A percentile compares a stretch with the other conserved stretches of the same genome.
phyloP scores from a whole-genome alignment of 2,113 vertebrate species.

The Antigone vipio region DNA sequence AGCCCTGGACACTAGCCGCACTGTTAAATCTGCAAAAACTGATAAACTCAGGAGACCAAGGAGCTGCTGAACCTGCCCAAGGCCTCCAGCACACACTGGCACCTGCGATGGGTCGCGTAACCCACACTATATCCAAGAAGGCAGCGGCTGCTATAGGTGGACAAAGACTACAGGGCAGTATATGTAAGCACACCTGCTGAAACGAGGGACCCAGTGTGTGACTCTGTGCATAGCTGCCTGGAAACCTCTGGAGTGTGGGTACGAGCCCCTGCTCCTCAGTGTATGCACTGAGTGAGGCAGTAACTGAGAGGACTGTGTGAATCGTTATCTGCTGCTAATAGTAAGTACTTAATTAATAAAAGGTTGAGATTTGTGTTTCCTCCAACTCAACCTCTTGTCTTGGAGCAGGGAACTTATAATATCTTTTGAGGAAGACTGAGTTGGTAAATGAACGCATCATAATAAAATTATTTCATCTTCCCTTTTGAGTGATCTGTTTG shows the following conservation, averaged over 20 bases:
- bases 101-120: accelerated
- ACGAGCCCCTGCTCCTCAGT: not conserved
- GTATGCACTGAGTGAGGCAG: not conserved
- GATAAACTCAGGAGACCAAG: not conserved
- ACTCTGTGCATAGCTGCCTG: not conserved
- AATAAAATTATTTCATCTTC: not conserved
- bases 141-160: accelerated
- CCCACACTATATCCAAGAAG: not conserved
- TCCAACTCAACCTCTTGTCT: not conserved
- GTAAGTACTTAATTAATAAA: not conserved
- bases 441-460: accelerated
- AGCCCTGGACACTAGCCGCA: not conserved
- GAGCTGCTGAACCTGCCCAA: not conserved
- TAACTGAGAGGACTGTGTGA: not conserved
- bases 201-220: accelerated
- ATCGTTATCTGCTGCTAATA: not conserved
- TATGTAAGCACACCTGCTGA: not conserved
- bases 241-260: not conserved
- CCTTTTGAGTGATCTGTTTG: not conserved
- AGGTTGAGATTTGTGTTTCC: not conserved
- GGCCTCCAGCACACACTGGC: not conserved
- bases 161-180: not conserved
- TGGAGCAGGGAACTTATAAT: not conserved
- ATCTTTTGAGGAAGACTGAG: not conserved
- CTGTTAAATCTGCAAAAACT: not conserved